Base-by-base conservation (phyloP, 2,888 invertebrate genomes). In the Tuta absoluta region DNA sequence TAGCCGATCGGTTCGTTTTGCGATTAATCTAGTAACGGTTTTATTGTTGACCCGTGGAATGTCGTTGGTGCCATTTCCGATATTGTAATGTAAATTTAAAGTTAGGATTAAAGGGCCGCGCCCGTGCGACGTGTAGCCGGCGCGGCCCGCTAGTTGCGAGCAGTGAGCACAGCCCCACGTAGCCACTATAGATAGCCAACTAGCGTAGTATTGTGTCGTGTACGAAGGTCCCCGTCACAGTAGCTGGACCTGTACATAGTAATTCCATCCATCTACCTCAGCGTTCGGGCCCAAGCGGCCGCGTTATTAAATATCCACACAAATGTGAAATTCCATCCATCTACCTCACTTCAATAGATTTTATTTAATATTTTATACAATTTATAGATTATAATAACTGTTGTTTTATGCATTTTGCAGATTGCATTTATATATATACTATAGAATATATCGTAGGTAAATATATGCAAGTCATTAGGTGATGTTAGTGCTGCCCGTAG, bases 291-390 rank as follows among this genome's bases (percentile, higher is more conserved):
- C 91, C 86, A 88, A 85, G 81, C 86, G 89, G 90, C 91, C 78
- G 81, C 84, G 84, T 87, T 85, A 81, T 86, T 83, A 80, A 79
- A 86, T 87, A 90, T 91, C 91, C 91, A 91, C 89, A 89, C 89
- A 91, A 91, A 84, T 90, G 89, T 91, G 91, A 93, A 90, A 94
- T 94, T 94, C 94, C 94, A 94, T 94, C 94, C 94, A 93, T 93
- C 94, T 94, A 94, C 94, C 94, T 94, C 94, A 94, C 92, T 93
- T 92, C 91, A 91, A 91, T 92, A 91, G 91, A 92, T 91, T 91
- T 92, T 92, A 92, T 91, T 91, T 91, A 90, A 91, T 91, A 91
- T 91, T 91, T 91, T 91, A 91, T 91, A 91, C 91, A 89, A 91
- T 91, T 91, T 91, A 91, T 91, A 91, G 91, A 87, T n/a, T 90